phyloP scores from a whole-genome alignment of 2,113 vertebrate species.

The Choloepus hoffmanni region DNA sequence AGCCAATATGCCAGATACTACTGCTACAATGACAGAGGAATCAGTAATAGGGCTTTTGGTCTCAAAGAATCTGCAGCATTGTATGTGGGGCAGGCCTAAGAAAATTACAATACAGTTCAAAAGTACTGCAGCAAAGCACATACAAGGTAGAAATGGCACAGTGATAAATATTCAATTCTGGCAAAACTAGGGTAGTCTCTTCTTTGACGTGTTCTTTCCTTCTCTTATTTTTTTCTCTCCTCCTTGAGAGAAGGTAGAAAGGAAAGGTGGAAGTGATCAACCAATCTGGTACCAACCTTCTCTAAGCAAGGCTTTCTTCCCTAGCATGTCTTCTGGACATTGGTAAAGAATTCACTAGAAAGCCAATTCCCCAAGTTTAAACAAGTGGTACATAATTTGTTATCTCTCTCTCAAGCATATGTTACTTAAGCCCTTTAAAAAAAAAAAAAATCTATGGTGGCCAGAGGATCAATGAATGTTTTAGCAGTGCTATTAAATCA shows the following conservation, averaged over 20 bases:
- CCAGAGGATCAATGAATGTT: background rate
- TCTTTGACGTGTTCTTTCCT: background rate
- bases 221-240: background rate
- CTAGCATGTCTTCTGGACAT: background rate
- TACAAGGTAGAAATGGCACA: rapidly evolving
- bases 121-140: background rate
- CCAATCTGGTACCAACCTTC: background rate
- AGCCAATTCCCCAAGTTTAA: background rate
- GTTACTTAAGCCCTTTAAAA: background rate
- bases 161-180: background rate
- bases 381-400: background rate
- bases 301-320: background rate
- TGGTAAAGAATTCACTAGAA: background rate
- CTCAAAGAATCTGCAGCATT: background rate
- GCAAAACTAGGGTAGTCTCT: background rate
- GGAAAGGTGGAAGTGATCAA: background rate
- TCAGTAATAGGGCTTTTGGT: background rate
- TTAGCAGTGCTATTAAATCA: background rate
- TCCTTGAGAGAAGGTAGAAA: background rate
- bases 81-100: background rate
- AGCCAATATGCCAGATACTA: background rate
- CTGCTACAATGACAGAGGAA: rapidly evolving
- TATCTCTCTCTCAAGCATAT: background rate
- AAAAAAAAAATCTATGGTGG: background rate
- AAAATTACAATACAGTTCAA: background rate